A percentile compares a stretch with the other conserved stretches of the same genome.
Evolutionary conservation across 1,140 invertebrate species (phyloP).

Genomic region (Dinoponera quadriceps): DNA sequence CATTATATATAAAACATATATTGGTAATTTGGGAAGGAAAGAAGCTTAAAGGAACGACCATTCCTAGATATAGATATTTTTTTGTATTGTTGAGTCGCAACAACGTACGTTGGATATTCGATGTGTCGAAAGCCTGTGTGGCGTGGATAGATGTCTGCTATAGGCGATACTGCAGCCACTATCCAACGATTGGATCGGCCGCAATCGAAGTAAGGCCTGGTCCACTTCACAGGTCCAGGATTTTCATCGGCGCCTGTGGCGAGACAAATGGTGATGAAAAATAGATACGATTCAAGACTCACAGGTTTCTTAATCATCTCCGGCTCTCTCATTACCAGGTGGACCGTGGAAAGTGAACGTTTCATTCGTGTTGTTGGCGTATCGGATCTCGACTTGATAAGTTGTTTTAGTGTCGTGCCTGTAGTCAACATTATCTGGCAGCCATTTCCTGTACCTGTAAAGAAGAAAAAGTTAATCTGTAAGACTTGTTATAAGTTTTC

Average conservation of each 20-base stretch:
- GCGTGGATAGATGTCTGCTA: slow-evolving; percentile 97
- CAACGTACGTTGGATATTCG: slow-evolving; percentile 96
- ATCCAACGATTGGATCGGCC: slow-evolving; percentile 98
- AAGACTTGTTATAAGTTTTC: background rate
- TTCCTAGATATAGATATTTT: too few species aligned
- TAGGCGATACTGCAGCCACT: slow-evolving; percentile 95
- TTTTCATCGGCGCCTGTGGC: slow-evolving; percentile 93
- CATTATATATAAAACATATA: slow-evolving; percentile 51
- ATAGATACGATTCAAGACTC: background rate
- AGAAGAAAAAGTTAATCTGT: slow-evolving; percentile 70
- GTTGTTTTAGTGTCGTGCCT: slow-evolving; percentile 98
- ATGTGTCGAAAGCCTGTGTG: slow-evolving; percentile 98
- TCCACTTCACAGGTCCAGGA: slow-evolving; percentile 97
- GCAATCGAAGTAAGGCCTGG: slow-evolving; percentile 98
- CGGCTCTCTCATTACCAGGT: slow-evolving; percentile 86
- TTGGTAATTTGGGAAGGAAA: background rate
- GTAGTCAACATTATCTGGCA: slow-evolving; percentile 93
- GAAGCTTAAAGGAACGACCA: too few species aligned
- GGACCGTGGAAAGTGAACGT: slow-evolving; percentile 97
- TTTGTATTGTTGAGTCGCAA: background rate
- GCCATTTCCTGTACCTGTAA: slow-evolving; percentile 91
- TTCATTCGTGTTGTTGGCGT: slow-evolving; percentile 98
- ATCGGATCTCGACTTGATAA: slow-evolving; percentile 95
- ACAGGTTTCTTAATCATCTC: background rate
- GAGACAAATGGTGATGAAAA: slow-evolving; percentile 28